phyloP scores from a whole-genome alignment of 2,888 invertebrate species.

The Cylloceria caligata region DNA sequence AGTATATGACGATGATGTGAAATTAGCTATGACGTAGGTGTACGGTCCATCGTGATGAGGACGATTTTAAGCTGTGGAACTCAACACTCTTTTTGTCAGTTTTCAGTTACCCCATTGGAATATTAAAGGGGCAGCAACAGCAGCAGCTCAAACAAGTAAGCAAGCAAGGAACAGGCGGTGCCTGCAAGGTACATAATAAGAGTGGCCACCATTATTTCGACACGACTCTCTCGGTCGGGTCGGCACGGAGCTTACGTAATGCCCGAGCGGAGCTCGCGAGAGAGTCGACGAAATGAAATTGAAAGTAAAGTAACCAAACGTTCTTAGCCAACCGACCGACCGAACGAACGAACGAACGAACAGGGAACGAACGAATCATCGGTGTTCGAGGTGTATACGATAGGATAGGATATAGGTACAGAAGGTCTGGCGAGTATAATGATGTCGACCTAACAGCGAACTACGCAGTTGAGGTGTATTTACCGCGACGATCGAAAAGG shows the following conservation, averaged over 20 bases:
- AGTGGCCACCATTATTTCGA: constrained; percentile 83
- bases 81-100: constrained; percentile 34
- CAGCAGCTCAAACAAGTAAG: constrained; percentile 42
- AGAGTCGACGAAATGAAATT: constrained; percentile 82
- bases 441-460: constrained; percentile 2
- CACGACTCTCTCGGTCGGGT: constrained; percentile 78
- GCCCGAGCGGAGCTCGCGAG: constrained; percentile 69
- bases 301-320: constrained; percentile 82
- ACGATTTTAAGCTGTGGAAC: constrained; percentile 38
- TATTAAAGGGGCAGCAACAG: constrained; percentile 66
- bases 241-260: constrained; percentile 77
- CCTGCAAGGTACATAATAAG: constrained; percentile 79
- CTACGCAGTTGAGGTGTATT: not conserved
- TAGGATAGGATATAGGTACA: constrained; percentile 32
- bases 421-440: constrained; percentile 35
- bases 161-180: constrained; percentile 65
- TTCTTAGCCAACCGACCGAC: constrained; percentile 68
- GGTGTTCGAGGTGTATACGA: constrained; percentile 56
- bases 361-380: constrained; percentile 64
- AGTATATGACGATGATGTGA: not conserved
- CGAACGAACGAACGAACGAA: constrained; percentile 58
- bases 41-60: constrained; percentile 17
- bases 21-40: constrained; percentile 21
- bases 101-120: constrained; percentile 56
- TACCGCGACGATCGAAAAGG: constrained; percentile 33